Percentiles rank a stretch among this genome's conserved stretches.
Evolutionary conservation across 2,888 invertebrate species (phyloP).

Genomic region (Nomada lathburiana): DNA sequence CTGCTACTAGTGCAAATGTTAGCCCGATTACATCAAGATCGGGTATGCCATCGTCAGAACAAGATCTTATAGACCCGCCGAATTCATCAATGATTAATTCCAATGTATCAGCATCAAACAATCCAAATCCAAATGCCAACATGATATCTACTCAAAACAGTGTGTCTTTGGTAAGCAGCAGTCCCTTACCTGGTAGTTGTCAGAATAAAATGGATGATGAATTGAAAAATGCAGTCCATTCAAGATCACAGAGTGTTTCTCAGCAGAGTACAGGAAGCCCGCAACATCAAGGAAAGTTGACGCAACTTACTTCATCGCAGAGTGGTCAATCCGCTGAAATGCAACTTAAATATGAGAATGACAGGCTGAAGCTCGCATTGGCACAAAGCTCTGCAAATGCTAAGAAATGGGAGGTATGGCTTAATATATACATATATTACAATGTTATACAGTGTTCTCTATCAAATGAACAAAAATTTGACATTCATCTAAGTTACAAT

Average conservation of each 20-base stretch:
- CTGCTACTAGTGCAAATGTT: conserved; percentile 94
- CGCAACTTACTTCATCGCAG: conserved; percentile 76
- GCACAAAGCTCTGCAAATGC: conserved; percentile 99
- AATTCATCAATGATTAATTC: conserved; percentile 85
- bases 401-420: conserved; percentile 95
- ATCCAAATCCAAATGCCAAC: conserved; percentile 82
- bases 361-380: conserved; percentile 96
- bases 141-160: conserved; percentile 83
- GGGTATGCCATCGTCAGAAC: conserved; percentile 85
- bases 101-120: conserved; percentile 82
- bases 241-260: conserved; percentile 82
- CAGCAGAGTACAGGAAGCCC: conserved; percentile 87
- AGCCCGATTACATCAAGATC: conserved; percentile 92
- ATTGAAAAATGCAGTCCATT: conserved; percentile 81
- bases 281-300: conserved; percentile 86
- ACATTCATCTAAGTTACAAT: too few species aligned
- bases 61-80: conserved; percentile 86
- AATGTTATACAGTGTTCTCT: neutral
- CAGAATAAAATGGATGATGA: conserved; percentile 82
- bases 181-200: conserved; percentile 81
- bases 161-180: conserved; percentile 82
- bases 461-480: too few species aligned
- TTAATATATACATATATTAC: neutral
- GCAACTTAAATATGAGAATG: conserved; percentile 98
- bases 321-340: conserved; percentile 88